Evolutionary conservation across 2,797 vertebrate species (phyloP).

Genomic region (Lithobates pipiens): DNA sequence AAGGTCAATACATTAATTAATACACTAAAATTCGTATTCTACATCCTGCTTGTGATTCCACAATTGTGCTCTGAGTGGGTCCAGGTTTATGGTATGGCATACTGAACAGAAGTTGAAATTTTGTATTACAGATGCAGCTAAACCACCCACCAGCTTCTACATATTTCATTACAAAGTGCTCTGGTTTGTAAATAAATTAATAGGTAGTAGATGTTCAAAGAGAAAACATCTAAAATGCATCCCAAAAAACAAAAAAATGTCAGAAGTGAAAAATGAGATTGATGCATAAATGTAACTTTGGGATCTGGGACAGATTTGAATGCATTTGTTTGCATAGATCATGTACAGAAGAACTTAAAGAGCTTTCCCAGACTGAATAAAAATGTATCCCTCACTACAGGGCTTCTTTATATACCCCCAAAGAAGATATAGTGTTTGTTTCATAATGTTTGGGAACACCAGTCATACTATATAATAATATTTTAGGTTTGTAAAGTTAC

Average conservation of each 20-base stretch:
- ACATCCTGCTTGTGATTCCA: background rate
- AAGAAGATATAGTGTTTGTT: too few relatives aligned
- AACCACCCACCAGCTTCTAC: background rate
- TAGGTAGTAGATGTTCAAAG: conserved; percentile 7
- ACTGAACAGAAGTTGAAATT: background rate
- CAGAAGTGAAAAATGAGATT: background rate
- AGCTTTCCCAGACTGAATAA: too few relatives aligned
- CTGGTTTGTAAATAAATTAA: conserved; percentile 32
- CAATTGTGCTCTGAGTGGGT: background rate
- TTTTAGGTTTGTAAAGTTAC: too few relatives aligned
- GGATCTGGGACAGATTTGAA: background rate
- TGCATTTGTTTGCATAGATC: background rate
- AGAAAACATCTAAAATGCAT: conserved; percentile 27
- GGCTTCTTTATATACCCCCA: too few relatives aligned
- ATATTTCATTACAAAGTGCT: conserved; percentile 32
- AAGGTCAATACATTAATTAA: background rate
- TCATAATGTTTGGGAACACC: too few relatives aligned
- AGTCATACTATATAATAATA: too few relatives aligned
- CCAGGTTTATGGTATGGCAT: background rate
- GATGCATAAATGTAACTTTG: background rate
- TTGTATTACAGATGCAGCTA: background rate
- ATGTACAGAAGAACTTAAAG: too few relatives aligned
- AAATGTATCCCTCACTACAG: too few relatives aligned
- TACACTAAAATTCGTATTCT: background rate
- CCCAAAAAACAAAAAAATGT: background rate